These are phyloP conservation scores for Hiodon tergisus DNA, from an alignment of 2,113 vertebrate species.

Conservation along the genomic window DNA sequence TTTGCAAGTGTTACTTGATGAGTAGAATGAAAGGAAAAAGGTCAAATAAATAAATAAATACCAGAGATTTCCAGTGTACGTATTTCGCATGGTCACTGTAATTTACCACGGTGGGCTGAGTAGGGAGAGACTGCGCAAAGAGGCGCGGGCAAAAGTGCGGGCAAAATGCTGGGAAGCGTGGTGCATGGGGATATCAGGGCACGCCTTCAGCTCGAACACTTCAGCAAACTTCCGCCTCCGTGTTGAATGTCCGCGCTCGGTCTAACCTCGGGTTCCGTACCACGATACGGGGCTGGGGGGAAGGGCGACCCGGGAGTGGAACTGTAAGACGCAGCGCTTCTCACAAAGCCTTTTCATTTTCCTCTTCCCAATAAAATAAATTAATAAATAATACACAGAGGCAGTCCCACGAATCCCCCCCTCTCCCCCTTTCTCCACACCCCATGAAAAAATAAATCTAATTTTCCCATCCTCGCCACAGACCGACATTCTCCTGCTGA, in stretches of 20 bases:
- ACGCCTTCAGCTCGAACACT: constrained; percentile 49
- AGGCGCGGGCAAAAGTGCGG: constrained; percentile 28
- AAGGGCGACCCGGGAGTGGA: too few species aligned
- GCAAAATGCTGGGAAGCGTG: constrained; percentile 54
- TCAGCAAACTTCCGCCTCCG: constrained; percentile 38
- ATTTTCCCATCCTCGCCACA: constrained; percentile 64
- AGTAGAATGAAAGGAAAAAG: too few species aligned
- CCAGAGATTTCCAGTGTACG: too few species aligned
- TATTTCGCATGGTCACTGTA: too few species aligned
- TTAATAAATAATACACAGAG: constrained; percentile 49
- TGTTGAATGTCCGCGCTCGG: constrained; percentile 66
- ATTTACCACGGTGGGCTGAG: too few species aligned
- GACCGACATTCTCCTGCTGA: constrained; percentile 48
- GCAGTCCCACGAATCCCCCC: constrained; percentile 50
- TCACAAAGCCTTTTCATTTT: constrained; percentile 56
- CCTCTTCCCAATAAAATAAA: constrained; percentile 36
- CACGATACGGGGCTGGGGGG: background rate
- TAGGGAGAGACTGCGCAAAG: too few species aligned
- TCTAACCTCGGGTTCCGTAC: constrained; percentile 62
- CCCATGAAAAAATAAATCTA: constrained; percentile 63
- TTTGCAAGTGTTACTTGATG: too few species aligned
- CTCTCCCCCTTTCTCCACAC: constrained; percentile 36
- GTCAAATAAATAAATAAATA: too few species aligned
- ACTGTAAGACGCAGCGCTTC: constrained; percentile 31
- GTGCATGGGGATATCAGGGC: constrained; percentile 45